A percentile compares a stretch with the other conserved stretches of the same genome.
Conservation (phyloP, 1,140 invertebrate species). For the Galendromus occidentalis region DNA sequence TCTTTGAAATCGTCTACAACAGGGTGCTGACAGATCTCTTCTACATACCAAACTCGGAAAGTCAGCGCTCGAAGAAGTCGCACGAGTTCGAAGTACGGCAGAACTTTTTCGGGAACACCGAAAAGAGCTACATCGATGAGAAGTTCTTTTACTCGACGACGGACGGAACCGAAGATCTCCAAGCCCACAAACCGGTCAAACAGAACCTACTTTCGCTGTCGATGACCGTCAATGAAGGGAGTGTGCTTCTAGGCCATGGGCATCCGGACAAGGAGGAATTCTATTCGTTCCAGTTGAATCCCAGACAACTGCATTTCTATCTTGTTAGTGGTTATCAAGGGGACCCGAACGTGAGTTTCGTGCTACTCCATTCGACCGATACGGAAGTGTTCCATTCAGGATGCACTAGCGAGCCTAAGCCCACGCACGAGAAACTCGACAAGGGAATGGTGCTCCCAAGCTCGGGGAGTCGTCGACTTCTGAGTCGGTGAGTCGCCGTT, state of each 20-base stretch:
- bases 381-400: not conserved
- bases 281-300: not conserved
- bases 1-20: constrained; percentile 19
- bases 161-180: not conserved
- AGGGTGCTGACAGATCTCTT: constrained; percentile 18
- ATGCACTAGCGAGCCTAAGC: not conserved
- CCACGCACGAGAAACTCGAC: not conserved
- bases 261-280: not conserved
- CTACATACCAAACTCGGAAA: not conserved
- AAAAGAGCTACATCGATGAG: not conserved
- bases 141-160: not conserved
- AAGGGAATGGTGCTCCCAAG: not conserved
- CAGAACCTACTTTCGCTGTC: not conserved
- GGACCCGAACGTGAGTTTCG: not conserved
- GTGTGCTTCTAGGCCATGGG: not conserved
- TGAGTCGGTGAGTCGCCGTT: not conserved
- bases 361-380: not conserved
- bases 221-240: not conserved
- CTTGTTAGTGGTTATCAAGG: not conserved
- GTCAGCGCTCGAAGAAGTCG: not conserved
- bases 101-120: not conserved
- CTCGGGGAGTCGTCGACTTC: not conserved
- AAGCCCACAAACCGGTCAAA: not conserved
- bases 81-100: not conserved
- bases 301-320: not conserved